Evolutionary conservation across 2,888 invertebrate species (phyloP), one percentile per base, ranked within the genome.

Genomic region (Gnatocerus cornutus): DNA sequence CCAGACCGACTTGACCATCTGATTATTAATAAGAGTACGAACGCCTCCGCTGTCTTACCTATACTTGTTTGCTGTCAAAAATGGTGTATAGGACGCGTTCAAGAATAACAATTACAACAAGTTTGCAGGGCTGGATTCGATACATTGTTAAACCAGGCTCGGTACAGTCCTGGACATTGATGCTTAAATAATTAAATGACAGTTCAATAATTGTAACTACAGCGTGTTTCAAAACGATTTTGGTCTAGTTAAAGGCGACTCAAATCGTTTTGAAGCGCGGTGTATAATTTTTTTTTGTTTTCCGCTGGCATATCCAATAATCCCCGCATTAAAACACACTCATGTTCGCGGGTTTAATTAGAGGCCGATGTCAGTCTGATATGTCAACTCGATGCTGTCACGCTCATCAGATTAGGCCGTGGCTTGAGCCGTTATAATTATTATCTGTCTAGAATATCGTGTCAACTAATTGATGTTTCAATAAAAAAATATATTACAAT

Each of bases 381-480:
- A 71, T 71, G 75, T 76, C 75, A 74, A 65, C 61, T 67, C 63
- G 59, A 68, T 71, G 58, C 68, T 71, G 72, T 66, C 73, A 73
- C 52, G 71, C 50, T 66, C 70, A 61, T 74, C 74, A 69, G 72
- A 75, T 75, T 76, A 76, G 68, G 30, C 68, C 56, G 56, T 65
- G 72, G 68, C 65, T 13, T 52, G 63, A 55, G 52, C 62, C 71
- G 65, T 73, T 71, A 72, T 76, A 75, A 73, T 73, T 71, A 75
- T 72, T 74, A 74, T 74, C 76, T 50, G 56, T 58, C 59, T 65
- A 64, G 75, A 70, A 73, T 72, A 77, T 75, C 74, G 71, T 74
- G 77, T 78, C 76, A 76, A 78, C 76, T 79, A 79, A 74, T 77
- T 74, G 71, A 71, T 69, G 65, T 65, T 62, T 62, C 48, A 56